These are phyloP conservation scores for Zosterops pallidus DNA, from an alignment of 2,113 vertebrate genomes.

Conservation along the genomic window DNA sequence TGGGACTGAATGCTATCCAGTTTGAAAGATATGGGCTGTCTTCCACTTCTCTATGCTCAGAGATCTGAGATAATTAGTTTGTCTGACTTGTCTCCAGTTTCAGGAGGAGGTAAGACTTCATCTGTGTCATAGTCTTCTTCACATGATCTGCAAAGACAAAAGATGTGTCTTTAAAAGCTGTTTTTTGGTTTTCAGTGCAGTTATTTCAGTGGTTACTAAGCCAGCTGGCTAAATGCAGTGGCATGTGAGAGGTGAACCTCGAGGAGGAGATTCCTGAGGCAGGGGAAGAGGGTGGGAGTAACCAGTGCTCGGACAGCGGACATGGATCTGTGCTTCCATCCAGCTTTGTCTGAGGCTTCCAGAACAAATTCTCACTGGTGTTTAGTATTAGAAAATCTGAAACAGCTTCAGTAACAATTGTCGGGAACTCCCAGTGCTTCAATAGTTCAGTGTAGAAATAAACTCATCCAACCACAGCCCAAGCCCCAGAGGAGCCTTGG, in stretches of 20 bases:
- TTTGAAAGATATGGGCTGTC: slow-evolving; percentile 58
- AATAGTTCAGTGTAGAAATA: background rate
- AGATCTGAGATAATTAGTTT: slow-evolving; percentile 90
- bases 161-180: slow-evolving; percentile 10
- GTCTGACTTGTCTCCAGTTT: slow-evolving; percentile 89
- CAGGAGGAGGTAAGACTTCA: slow-evolving; percentile 84
- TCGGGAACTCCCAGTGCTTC: background rate
- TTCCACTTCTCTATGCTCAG: slow-evolving; percentile 73
- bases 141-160: slow-evolving; percentile 85
- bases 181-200: background rate
- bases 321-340: background rate
- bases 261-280: background rate
- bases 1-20: slow-evolving; percentile 40
- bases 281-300: background rate
- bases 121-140: slow-evolving; percentile 95
- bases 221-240: background rate
- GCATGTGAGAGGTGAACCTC: background rate
- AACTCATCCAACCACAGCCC: background rate
- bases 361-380: background rate
- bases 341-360: background rate
- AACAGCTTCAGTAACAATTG: background rate
- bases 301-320: background rate
- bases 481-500: background rate
- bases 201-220: background rate
- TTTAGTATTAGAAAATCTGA: background rate